Percentiles rank a stretch among this genome's conserved stretches.
Evolutionary conservation across 2,113 vertebrate species (phyloP).

Genomic region (Ciconia boyciana): DNA sequence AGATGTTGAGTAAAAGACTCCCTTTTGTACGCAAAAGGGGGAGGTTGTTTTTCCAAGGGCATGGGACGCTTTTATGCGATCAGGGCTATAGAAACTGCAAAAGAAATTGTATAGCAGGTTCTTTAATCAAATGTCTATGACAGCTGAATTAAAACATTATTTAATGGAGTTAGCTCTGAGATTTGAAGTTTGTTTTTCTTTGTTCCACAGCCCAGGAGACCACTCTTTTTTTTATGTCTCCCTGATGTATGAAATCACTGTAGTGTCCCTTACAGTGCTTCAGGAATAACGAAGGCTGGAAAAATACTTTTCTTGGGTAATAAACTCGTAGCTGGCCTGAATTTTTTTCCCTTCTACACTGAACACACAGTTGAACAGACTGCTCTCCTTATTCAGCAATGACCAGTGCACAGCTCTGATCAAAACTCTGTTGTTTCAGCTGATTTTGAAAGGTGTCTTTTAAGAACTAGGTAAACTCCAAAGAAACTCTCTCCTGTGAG

Average conservation of each 20-base stretch:
- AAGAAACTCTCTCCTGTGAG: not conserved
- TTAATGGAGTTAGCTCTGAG: not conserved
- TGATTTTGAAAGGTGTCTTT: not conserved
- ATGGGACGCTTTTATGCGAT: not conserved
- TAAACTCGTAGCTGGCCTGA: not conserved
- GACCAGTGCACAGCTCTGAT: not conserved
- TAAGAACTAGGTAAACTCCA: not conserved
- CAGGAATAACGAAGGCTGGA: not conserved
- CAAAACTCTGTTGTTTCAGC: not conserved
- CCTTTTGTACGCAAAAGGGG: not conserved
- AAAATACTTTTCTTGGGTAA: not conserved
- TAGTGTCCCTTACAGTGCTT: not conserved
- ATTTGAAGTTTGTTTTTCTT: constrained; percentile 10
- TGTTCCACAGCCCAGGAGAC: not conserved
- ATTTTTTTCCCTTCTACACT: not conserved
- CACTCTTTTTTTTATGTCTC: not conserved
- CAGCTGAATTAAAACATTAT: constrained; percentile 26
- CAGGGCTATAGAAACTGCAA: not conserved
- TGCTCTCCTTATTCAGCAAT: not conserved
- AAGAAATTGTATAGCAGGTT: not conserved
- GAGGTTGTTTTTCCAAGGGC: constrained; percentile 3
- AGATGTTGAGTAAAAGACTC: not conserved
- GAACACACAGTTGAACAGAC: not conserved
- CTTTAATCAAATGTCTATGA: constrained; percentile 15
- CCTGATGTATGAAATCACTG: not conserved